These are phyloP conservation scores for Acronicta psi DNA, from an alignment of 2,888 invertebrate species.

Conservation along the genomic window DNA sequence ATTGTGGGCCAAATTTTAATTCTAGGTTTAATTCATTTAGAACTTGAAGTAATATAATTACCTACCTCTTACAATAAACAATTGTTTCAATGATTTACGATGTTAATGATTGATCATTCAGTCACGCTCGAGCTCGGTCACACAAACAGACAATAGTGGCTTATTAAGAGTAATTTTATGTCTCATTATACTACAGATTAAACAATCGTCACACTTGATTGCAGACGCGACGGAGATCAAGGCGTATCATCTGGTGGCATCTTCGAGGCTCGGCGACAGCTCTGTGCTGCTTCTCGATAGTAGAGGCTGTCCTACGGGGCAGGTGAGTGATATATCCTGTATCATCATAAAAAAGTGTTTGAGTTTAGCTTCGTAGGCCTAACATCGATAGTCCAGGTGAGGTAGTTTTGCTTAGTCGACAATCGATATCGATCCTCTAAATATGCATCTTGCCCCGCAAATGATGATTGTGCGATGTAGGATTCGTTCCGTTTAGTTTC, in stretches of 20 bases:
- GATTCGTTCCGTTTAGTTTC: no score
- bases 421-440: no score
- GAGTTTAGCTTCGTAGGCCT: no score
- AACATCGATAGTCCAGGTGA: no score
- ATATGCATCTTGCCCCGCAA: no score
- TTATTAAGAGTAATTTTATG: constrained; percentile 35
- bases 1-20: no score
- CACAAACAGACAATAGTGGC: constrained; percentile 3
- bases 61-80: not conserved
- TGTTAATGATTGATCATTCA: constrained; percentile 23
- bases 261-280: constrained; percentile 92
- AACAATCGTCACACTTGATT: constrained; percentile 35
- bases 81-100: constrained; percentile 3
- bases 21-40: constrained; percentile 8
- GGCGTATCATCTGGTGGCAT: constrained; percentile 94
- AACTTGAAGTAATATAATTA: not conserved
- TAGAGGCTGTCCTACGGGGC: constrained; percentile 94
- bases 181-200: constrained; percentile 32
- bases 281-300: constrained; percentile 93
- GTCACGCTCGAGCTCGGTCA: constrained; percentile 11
- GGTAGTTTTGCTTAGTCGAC: no score
- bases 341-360: no score
- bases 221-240: constrained; percentile 89
- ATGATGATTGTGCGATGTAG: no score
- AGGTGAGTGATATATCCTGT: constrained; percentile 62